Conservation (phyloP, 2,797 vertebrate species). For the Varecia variegata region DNA sequence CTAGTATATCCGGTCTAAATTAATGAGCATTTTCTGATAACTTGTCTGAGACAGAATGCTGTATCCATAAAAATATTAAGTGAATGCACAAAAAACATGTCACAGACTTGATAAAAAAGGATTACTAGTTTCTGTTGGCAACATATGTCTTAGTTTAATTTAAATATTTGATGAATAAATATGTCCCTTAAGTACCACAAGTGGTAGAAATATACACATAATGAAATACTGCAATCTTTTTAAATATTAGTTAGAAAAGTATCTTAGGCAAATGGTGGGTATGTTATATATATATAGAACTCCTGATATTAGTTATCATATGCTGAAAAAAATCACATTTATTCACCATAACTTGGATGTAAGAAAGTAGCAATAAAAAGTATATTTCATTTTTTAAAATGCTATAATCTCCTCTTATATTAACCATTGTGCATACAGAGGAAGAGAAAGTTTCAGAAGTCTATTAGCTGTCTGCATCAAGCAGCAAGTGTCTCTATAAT, state of each 20-base stretch:
- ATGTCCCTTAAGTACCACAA: background rate
- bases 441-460: background rate
- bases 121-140: background rate
- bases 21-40: background rate
- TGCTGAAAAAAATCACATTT: background rate
- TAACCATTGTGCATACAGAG: background rate
- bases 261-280: background rate
- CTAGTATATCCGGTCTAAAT: background rate
- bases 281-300: background rate
- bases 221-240: background rate
- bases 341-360: background rate
- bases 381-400: background rate
- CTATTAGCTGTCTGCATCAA: background rate
- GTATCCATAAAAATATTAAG: background rate
- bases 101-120: background rate
- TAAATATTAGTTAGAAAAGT: background rate
- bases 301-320: background rate
- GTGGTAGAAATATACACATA: background rate
- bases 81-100: background rate
- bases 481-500: background rate
- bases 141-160: background rate
- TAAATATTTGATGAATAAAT: background rate
- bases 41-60: background rate
- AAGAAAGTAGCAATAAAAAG: background rate
- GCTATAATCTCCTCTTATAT: background rate